A percentile compares a stretch with the other conserved stretches of the same genome.
Evolutionary conservation across 2,888 invertebrate species (phyloP).

Genomic region (Chrysopilus asiliformis): DNA sequence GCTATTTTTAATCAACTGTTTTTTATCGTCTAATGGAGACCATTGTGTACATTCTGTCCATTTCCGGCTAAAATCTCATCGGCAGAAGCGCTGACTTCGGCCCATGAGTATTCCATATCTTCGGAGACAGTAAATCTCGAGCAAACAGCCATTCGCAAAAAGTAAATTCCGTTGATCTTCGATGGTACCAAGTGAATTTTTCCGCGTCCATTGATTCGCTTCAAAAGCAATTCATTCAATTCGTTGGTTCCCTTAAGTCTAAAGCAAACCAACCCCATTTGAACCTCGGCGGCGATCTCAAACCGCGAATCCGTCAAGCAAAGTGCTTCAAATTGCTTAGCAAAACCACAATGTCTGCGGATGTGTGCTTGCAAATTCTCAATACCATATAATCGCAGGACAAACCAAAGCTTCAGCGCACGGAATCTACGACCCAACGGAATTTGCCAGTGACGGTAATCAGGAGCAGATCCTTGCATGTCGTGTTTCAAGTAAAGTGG

Average conservation of each 20-base stretch:
- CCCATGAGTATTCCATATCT: conserved; percentile 79
- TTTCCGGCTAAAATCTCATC: conserved; percentile 42
- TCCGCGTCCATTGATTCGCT: conserved; percentile 76
- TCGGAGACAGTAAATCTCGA: conserved; percentile 66
- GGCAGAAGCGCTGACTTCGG: conserved; percentile 64
- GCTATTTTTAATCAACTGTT: too few species aligned
- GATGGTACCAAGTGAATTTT: conserved; percentile 89
- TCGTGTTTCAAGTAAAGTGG: conserved; percentile 93
- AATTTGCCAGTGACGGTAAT: conserved; percentile 96
- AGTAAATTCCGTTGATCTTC: conserved; percentile 69
- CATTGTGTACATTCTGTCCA: too few species aligned
- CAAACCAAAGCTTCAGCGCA: conserved; percentile 91
- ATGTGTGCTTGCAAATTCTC: conserved; percentile 79
- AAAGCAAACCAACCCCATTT: conserved; percentile 95
- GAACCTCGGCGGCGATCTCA: conserved; percentile 76
- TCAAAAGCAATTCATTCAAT: conserved; percentile 64
- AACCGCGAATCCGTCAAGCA: conserved; percentile 68
- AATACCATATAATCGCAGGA: conserved; percentile 76
- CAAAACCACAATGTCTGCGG: conserved; percentile 70
- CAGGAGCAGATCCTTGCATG: conserved; percentile 77
- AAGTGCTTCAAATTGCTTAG: conserved; percentile 73
- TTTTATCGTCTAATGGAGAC: too few species aligned
- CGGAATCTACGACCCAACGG: conserved; percentile 87
- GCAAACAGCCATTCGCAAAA: conserved; percentile 81
- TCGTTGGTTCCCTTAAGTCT: conserved; percentile 77